phyloP scores from a whole-genome alignment of 2,797 vertebrate species.

The Tapirus indicus region DNA sequence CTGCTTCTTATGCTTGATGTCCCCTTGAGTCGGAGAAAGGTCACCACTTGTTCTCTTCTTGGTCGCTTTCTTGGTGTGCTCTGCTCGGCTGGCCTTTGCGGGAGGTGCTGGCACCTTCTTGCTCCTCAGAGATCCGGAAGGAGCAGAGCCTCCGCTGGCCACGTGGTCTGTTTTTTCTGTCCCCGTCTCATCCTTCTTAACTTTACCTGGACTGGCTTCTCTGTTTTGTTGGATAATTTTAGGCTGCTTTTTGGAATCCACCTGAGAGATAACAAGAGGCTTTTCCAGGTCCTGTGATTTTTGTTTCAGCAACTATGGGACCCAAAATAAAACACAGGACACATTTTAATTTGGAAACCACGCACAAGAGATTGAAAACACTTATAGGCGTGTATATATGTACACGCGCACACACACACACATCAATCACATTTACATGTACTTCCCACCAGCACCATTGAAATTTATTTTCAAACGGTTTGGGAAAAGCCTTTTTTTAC shows the following conservation, averaged over 20 bases:
- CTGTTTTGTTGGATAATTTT: not conserved
- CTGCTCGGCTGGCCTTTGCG: not conserved
- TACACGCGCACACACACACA: rapidly evolving
- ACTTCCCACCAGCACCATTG: rapidly evolving
- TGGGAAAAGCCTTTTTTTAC: not conserved
- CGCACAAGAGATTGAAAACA: not conserved
- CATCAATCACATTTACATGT: rapidly evolving
- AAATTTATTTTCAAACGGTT: not conserved
- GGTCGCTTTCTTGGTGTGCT: conserved; percentile 15
- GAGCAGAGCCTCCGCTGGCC: rapidly evolving
- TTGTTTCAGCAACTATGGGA: conserved; percentile 86
- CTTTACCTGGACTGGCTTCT: not conserved
- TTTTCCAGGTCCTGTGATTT: conserved; percentile 55
- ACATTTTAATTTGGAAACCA: not conserved
- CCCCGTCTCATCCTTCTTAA: not conserved
- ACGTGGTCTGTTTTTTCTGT: rapidly evolving
- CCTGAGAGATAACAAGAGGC: rapidly evolving
- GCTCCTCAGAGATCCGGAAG: not conserved
- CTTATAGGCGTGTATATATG: rapidly evolving
- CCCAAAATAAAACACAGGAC: not conserved
- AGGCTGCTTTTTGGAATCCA: conserved; percentile 41
- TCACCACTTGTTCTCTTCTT: conserved; percentile 75
- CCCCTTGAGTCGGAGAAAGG: conserved; percentile 10
- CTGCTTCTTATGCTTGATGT: conserved; percentile 85
- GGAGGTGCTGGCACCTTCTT: rapidly evolving